phyloP scores from a whole-genome alignment of 1,140 invertebrate genomes.

The Caenorhabditis remanei region DNA sequence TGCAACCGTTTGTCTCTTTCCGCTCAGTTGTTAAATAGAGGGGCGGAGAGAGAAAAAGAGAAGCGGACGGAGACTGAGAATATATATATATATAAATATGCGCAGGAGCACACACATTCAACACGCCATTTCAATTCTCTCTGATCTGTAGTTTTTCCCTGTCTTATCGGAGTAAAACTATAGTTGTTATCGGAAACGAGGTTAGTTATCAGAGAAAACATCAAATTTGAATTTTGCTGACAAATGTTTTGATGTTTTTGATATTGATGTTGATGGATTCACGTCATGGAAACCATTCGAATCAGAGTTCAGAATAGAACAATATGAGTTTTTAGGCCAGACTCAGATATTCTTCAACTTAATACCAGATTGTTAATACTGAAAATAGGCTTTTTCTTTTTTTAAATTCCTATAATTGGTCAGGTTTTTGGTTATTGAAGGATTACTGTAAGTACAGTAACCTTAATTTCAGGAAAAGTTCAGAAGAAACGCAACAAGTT shows the following conservation, averaged over 20 bases:
- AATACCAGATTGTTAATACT: too few relatives aligned
- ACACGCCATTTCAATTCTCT: not conserved
- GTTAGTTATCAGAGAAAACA: not conserved
- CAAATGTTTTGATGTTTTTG: not conserved
- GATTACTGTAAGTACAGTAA: too few relatives aligned
- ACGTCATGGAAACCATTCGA: not conserved
- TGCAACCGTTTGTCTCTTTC: conserved; percentile 42
- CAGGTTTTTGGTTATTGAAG: too few relatives aligned
- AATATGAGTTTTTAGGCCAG: too few relatives aligned
- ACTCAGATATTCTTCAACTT: too few relatives aligned
- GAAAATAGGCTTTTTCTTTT: too few relatives aligned
- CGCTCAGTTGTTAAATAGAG: conserved; percentile 34
- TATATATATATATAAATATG: conserved; percentile 26
- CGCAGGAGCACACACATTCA: conserved; percentile 7
- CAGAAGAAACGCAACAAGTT: too few relatives aligned
- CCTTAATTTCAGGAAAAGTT: too few relatives aligned
- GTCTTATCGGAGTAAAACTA: not conserved
- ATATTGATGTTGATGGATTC: not conserved
- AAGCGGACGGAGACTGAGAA: not conserved
- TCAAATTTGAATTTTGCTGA: conserved; percentile 12
- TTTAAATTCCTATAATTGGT: too few relatives aligned
- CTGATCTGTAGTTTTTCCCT: not conserved
- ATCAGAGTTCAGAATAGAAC: not conserved
- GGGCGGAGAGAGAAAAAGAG: not conserved
- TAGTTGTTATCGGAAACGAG: not conserved